Percentiles rank a stretch among this genome's conserved stretches.
Conservation (phyloP, 2,888 invertebrate species). For the Crepidodera aurea region DNA sequence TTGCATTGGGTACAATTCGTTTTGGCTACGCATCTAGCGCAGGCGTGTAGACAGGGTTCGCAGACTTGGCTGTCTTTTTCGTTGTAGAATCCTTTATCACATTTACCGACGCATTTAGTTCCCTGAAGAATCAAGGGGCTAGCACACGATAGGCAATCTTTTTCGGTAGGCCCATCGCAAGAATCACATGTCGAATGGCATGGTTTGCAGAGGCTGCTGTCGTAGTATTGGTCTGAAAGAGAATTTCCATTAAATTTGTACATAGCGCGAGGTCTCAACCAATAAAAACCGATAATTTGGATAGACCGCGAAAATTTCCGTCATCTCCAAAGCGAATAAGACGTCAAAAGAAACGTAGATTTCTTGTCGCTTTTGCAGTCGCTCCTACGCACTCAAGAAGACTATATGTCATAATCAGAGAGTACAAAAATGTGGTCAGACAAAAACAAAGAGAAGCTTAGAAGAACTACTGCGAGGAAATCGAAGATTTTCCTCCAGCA, state of each 20-base stretch:
- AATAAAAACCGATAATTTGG: no score
- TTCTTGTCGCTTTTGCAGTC: no score
- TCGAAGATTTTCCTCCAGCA: no score
- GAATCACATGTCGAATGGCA: conserved; percentile 84
- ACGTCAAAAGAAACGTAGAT: no score
- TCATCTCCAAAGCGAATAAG: no score
- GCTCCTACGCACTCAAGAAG: no score
- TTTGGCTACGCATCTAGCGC: conserved; percentile 78
- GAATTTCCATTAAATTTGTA: conserved; percentile 35
- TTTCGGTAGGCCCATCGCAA: conserved; percentile 80
- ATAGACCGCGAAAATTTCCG: no score
- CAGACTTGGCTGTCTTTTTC: conserved; percentile 73
- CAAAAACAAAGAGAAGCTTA: no score
- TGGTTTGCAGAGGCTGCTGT: conserved; percentile 73
- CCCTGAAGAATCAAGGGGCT: conserved; percentile 77
- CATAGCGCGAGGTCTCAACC: no score
- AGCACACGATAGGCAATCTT: conserved; percentile 78
- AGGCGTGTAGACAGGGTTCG: conserved; percentile 81
- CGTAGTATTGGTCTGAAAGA: conserved; percentile 75
- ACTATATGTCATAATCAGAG: no score
- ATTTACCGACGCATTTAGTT: conserved; percentile 77
- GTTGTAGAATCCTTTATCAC: conserved; percentile 74
- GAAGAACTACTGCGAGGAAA: no score
- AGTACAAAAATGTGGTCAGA: no score
- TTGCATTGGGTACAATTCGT: conserved; percentile 83